Evolutionary conservation across 1,140 invertebrate species (phyloP).

Genomic region (Helicoverpa zea): DNA sequence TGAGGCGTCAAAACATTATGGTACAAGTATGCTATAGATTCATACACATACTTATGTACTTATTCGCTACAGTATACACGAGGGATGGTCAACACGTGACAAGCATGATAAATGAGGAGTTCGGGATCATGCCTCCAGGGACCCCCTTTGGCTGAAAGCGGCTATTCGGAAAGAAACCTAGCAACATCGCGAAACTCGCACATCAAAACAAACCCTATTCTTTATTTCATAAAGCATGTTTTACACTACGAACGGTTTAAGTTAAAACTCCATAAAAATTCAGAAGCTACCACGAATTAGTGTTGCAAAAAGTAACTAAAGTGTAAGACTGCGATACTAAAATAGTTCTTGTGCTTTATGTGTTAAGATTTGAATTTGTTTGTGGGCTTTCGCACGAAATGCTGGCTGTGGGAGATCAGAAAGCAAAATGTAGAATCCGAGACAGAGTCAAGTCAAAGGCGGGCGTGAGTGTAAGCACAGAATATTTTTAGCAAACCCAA

Average conservation of each 20-base stretch:
- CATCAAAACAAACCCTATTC: slow-evolving; percentile 56
- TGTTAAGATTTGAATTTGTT: slow-evolving; percentile 57
- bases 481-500: slow-evolving; percentile 71
- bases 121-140: slow-evolving; percentile 80
- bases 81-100: slow-evolving; percentile 84
- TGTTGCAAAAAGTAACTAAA: slow-evolving; percentile 75
- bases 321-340: slow-evolving; percentile 53
- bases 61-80: slow-evolving; percentile 77
- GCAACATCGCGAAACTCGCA: slow-evolving; percentile 50
- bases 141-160: slow-evolving; percentile 70
- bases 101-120: slow-evolving; percentile 82
- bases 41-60: slow-evolving; percentile 60
- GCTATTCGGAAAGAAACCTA: slow-evolving; percentile 67
- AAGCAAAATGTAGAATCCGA: slow-evolving; percentile 79
- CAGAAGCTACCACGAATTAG: slow-evolving; percentile 72
- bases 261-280: slow-evolving; percentile 73
- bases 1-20: slow-evolving; percentile 42
- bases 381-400: slow-evolving; percentile 61
- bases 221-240: slow-evolving; percentile 56
- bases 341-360: slow-evolving; percentile 55
- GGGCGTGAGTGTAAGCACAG: slow-evolving; percentile 72
- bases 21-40: slow-evolving; percentile 57
- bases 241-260: slow-evolving; percentile 43
- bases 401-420: slow-evolving; percentile 57
- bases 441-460: slow-evolving; percentile 73